A percentile compares a stretch with the other conserved stretches of the same genome.
phyloP scores from a whole-genome alignment of 2,113 vertebrate species.

The Gadus chalcogrammus region DNA sequence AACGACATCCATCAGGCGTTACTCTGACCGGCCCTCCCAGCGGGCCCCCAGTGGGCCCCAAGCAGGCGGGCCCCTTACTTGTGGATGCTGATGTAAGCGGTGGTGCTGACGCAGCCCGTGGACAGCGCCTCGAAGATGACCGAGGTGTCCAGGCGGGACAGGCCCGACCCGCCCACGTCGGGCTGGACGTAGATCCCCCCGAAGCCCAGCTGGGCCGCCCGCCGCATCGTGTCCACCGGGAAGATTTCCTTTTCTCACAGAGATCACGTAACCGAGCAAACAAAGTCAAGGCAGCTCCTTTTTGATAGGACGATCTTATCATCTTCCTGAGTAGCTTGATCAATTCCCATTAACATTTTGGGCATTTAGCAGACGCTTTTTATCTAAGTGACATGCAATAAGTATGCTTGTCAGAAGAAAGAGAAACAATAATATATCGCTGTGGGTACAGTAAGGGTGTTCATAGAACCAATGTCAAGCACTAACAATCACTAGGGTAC shows the following conservation, averaged over 20 bases:
- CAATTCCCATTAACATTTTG: too few species aligned
- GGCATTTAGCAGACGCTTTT: too few species aligned
- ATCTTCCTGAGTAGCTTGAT: too few species aligned
- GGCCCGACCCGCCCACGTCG: constrained; percentile 90
- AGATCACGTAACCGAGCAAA: not conserved
- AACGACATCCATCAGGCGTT: too few species aligned
- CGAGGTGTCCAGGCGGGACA: constrained; percentile 89
- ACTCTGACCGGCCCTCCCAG: too few species aligned
- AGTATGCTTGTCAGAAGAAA: too few species aligned
- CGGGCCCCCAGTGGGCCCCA: too few species aligned
- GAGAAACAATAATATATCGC: too few species aligned
- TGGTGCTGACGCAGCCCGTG: constrained; percentile 94
- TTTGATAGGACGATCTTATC: not conserved
- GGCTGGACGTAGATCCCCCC: constrained; percentile 87
- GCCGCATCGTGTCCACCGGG: constrained; percentile 84
- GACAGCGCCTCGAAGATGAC: constrained; percentile 96
- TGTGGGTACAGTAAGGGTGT: too few species aligned
- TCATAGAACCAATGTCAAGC: too few species aligned
- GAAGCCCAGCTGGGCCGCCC: constrained; percentile 89
- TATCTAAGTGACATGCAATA: too few species aligned
- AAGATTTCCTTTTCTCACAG: constrained; percentile 81
- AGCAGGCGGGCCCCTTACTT: constrained; percentile 75
- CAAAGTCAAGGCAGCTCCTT: not conserved
- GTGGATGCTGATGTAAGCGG: constrained; percentile 97
- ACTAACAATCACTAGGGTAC: too few species aligned